phyloP scores from a whole-genome alignment of 2,797 vertebrate genomes.

The Hafferia zeledoni region DNA sequence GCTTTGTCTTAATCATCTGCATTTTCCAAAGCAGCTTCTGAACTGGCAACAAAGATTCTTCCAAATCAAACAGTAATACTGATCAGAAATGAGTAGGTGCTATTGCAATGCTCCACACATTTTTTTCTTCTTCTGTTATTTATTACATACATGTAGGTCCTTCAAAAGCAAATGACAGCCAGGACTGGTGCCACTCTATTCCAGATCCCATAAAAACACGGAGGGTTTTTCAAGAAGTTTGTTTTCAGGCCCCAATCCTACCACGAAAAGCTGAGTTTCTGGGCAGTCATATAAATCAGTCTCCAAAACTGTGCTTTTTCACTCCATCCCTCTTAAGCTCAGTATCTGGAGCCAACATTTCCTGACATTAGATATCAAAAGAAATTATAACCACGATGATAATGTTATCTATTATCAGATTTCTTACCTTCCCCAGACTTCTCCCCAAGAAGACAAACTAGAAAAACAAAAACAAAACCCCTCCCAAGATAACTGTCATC shows the following conservation, averaged over 20 bases:
- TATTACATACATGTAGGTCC: background rate
- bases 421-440: background rate
- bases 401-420: background rate
- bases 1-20: background rate
- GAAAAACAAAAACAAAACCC: background rate
- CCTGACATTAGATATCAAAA: background rate
- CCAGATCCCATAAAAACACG: background rate
- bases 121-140: background rate
- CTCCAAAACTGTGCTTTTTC: background rate
- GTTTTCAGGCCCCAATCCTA: background rate
- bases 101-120: background rate
- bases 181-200: background rate
- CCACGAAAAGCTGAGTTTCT: background rate
- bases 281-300: background rate
- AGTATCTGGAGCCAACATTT: background rate
- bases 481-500: background rate
- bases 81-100: background rate
- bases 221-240: fast-evolving
- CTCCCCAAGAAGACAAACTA: background rate
- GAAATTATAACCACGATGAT: background rate
- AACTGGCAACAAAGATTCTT: background rate
- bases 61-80: background rate
- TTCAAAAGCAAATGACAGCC: background rate
- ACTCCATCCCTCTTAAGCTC: fast-evolving
- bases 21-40: background rate